Evolutionary conservation across 2,888 invertebrate genomes (phyloP).

Genomic region (Lasioglossum marginatum): DNA sequence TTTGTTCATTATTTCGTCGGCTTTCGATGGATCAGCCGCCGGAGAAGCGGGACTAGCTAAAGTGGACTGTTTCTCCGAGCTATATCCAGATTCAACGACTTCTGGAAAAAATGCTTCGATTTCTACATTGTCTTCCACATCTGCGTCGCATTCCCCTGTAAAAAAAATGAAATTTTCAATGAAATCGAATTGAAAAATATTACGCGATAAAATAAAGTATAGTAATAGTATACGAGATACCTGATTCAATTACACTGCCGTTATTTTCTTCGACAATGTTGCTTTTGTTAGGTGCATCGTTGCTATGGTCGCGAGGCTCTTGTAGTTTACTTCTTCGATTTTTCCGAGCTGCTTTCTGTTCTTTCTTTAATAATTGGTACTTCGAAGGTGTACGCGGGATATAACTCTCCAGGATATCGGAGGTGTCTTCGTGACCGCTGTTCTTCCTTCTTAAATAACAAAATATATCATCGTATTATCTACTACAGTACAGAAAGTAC

Average conservation of each 20-base stretch:
- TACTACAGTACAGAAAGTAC: background rate
- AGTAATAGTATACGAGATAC: conserved; percentile 56
- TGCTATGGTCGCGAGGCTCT: conserved; percentile 56
- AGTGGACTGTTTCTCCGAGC: conserved; percentile 87
- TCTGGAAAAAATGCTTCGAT: conserved; percentile 84
- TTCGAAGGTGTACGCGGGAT: conserved; percentile 85
- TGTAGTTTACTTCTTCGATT: conserved; percentile 84
- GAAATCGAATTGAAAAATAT: background rate
- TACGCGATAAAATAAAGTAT: background rate
- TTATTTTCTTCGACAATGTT: conserved; percentile 74
- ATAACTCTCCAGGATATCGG: conserved; percentile 75
- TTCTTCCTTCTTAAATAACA: conserved; percentile 58
- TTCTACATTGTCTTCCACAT: conserved; percentile 92
- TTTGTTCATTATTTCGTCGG: conserved; percentile 32
- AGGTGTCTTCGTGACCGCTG: conserved; percentile 64
- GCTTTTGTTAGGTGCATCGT: conserved; percentile 62
- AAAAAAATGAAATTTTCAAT: conserved; percentile 10
- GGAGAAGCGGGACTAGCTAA: conserved; percentile 85
- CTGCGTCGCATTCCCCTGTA: conserved; percentile 91
- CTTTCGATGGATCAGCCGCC: conserved; percentile 32
- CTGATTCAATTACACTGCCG: conserved; percentile 68
- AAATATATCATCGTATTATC: background rate
- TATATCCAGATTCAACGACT: conserved; percentile 89
- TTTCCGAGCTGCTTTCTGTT: conserved; percentile 87
- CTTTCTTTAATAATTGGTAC: conserved; percentile 88